Percentiles rank a stretch among this genome's conserved stretches.
Conservation (phyloP, 1,140 invertebrate species). For the Trichonephila inaurata region DNA sequence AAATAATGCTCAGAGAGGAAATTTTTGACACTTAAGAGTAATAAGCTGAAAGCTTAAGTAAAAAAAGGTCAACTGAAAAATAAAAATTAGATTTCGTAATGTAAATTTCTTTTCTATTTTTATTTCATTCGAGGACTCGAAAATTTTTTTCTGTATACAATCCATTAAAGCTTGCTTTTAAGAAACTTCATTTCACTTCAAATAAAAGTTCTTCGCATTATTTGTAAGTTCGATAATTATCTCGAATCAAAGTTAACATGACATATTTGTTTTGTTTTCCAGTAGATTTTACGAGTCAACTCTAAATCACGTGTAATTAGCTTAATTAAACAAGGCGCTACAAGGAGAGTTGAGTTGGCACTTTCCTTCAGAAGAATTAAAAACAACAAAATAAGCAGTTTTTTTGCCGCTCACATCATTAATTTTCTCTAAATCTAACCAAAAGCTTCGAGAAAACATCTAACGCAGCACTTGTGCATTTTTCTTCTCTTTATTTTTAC, state of each 20-base stretch:
- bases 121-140: neutral
- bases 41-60: neutral
- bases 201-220: neutral
- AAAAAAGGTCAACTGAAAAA: neutral
- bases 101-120: too few species aligned
- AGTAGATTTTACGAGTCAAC: neutral
- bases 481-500: constrained; percentile 44
- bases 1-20: too few species aligned
- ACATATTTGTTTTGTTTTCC: neutral
- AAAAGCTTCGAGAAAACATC: constrained; percentile 59
- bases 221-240: neutral
- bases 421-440: constrained; percentile 67
- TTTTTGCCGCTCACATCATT: constrained; percentile 34
- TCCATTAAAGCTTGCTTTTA: too few species aligned
- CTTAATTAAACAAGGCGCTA: constrained; percentile 49
- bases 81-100: neutral
- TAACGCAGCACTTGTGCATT: constrained; percentile 59
- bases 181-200: neutral
- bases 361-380: constrained; percentile 21
- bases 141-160: neutral
- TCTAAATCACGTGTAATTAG: constrained; percentile 40
- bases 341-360: constrained; percentile 4
- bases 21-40: too few species aligned
- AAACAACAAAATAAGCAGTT: constrained; percentile 17
- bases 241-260: neutral